These are phyloP conservation scores for Pomacea maculata DNA, from an alignment of 1,140 invertebrate species.

Conservation along the genomic window DNA sequence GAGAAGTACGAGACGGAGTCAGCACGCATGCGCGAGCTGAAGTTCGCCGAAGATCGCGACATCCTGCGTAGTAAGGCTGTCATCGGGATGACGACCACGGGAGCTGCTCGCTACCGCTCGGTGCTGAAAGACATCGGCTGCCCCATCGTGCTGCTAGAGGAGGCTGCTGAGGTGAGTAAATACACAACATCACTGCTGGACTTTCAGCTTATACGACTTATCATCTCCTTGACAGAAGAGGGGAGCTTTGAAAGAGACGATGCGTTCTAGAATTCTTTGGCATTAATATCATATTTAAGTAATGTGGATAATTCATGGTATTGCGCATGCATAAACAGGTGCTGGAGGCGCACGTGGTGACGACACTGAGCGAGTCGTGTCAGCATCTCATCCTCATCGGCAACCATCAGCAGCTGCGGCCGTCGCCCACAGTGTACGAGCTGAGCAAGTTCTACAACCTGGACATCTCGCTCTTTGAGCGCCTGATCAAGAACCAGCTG, in stretches of 20 bases:
- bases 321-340: conserved; percentile 16
- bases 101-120: conserved; percentile 42
- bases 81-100: conserved; percentile 59
- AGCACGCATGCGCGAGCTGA: not conserved
- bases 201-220: too few relatives aligned
- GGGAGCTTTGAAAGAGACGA: too few relatives aligned
- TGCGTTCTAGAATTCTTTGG: too few relatives aligned
- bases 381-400: conserved; percentile 85
- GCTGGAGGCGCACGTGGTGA: conserved; percentile 55
- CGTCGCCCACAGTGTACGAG: conserved; percentile 59
- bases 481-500: conserved; percentile 43
- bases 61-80: conserved; percentile 27
- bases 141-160: conserved; percentile 55
- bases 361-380: conserved; percentile 71
- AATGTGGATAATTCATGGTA: too few relatives aligned
- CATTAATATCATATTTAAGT: too few relatives aligned
- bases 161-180: conserved; percentile 52
- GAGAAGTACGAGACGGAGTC: conserved; percentile 6
- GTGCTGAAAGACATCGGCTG: conserved; percentile 40
- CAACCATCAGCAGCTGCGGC: conserved; percentile 71
- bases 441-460: conserved; percentile 57
- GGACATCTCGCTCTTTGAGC: conserved; percentile 64
- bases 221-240: too few relatives aligned
- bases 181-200: too few relatives aligned
- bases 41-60: conserved; percentile 18